Conservation (phyloP, 1,140 invertebrate genomes). For the Drosophila pseudoobscura region DNA sequence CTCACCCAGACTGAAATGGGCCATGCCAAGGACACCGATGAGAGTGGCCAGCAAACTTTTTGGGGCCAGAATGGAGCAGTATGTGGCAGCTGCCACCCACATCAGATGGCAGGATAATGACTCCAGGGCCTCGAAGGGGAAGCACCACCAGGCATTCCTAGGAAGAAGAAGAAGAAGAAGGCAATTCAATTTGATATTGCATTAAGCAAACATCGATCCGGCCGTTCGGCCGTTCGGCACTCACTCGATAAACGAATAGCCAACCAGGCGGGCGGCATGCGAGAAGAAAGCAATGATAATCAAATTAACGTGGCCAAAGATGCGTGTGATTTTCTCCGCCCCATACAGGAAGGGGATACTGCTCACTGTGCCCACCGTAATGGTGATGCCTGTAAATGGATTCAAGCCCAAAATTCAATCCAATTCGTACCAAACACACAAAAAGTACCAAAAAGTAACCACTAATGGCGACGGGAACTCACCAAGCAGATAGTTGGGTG, state of each 20-base stretch:
- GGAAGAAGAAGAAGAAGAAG: conserved; percentile 3
- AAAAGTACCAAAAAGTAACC: neutral
- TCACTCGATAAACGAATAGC: conserved; percentile 93
- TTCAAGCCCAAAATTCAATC: neutral
- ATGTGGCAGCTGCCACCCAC: conserved; percentile 94
- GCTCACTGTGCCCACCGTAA: conserved; percentile 91
- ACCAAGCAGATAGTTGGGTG: conserved; percentile 91
- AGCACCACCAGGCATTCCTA: conserved; percentile 93
- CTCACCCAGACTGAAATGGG: conserved; percentile 91
- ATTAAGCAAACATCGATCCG: conserved; percentile 45
- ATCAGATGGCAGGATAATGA: conserved; percentile 93
- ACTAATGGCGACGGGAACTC: conserved; percentile 58
- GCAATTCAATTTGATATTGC: conserved; percentile 53
- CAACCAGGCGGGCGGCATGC: conserved; percentile 90
- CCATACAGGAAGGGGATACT: conserved; percentile 91
- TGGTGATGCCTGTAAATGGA: conserved; percentile 86
- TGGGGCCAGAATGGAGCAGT: conserved; percentile 91
- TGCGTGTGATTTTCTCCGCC: conserved; percentile 91
- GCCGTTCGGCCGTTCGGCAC: conserved; percentile 59
- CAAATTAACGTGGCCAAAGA: conserved; percentile 91
- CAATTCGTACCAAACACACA: neutral
- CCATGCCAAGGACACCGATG: conserved; percentile 91
- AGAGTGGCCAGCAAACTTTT: conserved; percentile 91
- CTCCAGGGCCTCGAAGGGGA: conserved; percentile 94
- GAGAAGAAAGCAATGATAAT: conserved; percentile 92